Conservation (phyloP, 2,888 invertebrate genomes). For the Neoascia interrupta region DNA sequence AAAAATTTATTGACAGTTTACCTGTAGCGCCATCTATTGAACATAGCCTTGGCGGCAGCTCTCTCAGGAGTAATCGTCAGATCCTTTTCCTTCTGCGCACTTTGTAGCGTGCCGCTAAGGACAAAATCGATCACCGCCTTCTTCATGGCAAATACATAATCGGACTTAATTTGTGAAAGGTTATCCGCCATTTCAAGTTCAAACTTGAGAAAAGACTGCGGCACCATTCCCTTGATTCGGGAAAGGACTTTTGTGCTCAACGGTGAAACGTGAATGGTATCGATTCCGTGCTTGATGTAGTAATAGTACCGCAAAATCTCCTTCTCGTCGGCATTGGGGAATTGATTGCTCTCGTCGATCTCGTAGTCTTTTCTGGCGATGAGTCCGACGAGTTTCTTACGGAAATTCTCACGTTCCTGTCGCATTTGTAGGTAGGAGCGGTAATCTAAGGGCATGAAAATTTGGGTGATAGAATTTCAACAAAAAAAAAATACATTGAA, state of each 20-base stretch:
- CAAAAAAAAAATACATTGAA: no score
- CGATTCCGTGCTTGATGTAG: conserved; percentile 93
- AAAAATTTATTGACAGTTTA: conserved; percentile 72
- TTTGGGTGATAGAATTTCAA: neutral
- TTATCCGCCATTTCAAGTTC: conserved; percentile 82
- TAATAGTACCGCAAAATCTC: conserved; percentile 91
- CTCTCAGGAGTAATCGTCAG: conserved; percentile 77
- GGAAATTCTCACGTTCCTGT: conserved; percentile 89
- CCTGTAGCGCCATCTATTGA: conserved; percentile 85
- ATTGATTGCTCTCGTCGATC: conserved; percentile 74
- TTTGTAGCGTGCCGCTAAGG: conserved; percentile 85
- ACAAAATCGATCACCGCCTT: conserved; percentile 96
- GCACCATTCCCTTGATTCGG: conserved; percentile 85
- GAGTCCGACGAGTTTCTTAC: conserved; percentile 87
- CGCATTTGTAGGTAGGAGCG: conserved; percentile 85
- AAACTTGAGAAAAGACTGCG: conserved; percentile 84
- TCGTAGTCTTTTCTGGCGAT: conserved; percentile 82
- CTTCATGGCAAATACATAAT: conserved; percentile 93
- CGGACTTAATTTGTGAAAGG: conserved; percentile 89
- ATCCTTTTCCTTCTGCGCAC: conserved; percentile 68
- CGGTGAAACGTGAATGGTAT: conserved; percentile 93
- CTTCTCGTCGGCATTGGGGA: conserved; percentile 84
- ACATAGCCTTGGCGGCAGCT: conserved; percentile 82
- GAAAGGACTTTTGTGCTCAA: conserved; percentile 87
- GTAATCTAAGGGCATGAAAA: conserved; percentile 79